Percentiles rank a stretch among this genome's conserved stretches.
Conservation (phyloP, 2,888 invertebrate genomes). For the Geotrupes spiniger region DNA sequence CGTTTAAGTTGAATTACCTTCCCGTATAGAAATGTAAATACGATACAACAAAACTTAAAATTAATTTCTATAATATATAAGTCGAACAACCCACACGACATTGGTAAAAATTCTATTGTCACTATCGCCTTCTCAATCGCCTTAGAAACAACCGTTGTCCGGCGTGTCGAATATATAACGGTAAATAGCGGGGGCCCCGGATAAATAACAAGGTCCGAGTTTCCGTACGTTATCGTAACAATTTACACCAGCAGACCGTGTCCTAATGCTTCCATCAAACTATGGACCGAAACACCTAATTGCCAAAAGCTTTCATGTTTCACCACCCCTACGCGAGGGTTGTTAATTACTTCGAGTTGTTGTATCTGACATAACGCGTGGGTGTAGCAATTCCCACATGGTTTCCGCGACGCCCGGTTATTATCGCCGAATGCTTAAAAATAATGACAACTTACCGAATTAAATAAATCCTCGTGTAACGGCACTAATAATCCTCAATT, state of each 20-base stretch:
- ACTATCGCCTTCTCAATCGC: too few relatives aligned
- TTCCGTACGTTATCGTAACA: conserved; percentile 36
- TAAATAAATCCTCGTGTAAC: too few relatives aligned
- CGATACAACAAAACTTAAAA: too few relatives aligned
- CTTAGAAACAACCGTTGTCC: too few relatives aligned
- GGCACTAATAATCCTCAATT: too few relatives aligned
- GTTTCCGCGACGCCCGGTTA: not conserved
- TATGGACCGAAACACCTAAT: conserved; percentile 45
- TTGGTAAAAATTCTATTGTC: too few relatives aligned
- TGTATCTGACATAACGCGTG: conserved; percentile 13
- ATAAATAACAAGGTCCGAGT: conserved; percentile 37
- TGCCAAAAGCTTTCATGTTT: conserved; percentile 49
- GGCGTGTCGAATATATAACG: not conserved
- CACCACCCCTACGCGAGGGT: conserved; percentile 37
- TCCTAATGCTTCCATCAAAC: conserved; percentile 44
- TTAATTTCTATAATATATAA: too few relatives aligned
- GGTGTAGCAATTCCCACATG: conserved; percentile 10
- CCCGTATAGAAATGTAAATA: too few relatives aligned
- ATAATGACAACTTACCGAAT: too few relatives aligned
- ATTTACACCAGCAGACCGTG: conserved; percentile 41
- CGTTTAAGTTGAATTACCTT: too few relatives aligned
- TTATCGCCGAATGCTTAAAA: not conserved
- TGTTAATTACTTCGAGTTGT: conserved; percentile 40
- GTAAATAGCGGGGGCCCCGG: conserved; percentile 7
- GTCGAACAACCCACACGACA: too few relatives aligned